A percentile compares a stretch with the other conserved stretches of the same genome.
Evolutionary conservation across 2,797 vertebrate species (phyloP).

Genomic region (Danio tinwini): DNA sequence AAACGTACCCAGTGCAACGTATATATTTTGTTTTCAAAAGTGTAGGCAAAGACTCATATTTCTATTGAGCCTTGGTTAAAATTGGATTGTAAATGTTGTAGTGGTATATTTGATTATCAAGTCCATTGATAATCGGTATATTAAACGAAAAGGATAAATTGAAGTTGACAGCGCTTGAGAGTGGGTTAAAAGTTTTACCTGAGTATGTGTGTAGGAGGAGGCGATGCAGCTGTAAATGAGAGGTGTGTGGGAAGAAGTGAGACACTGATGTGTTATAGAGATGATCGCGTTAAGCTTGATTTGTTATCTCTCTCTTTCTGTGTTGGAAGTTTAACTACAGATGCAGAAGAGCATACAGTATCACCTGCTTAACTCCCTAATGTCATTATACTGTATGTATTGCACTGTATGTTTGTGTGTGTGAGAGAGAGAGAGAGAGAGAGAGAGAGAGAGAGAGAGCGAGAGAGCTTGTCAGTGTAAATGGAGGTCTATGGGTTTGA

Average conservation of each 20-base stretch:
- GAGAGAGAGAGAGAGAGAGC: not conserved
- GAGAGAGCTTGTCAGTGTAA: not conserved
- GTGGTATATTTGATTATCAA: not conserved
- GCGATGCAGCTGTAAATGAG: conserved; percentile 48
- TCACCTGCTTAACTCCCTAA: conserved; percentile 21
- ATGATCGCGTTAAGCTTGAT: conserved; percentile 18
- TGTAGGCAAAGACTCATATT: no score
- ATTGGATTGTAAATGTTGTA: not conserved
- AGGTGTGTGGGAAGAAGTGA: conserved; percentile 49
- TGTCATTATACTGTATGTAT: not conserved
- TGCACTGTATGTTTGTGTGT: not conserved
- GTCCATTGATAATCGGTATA: not conserved
- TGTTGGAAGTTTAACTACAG: conserved; percentile 54
- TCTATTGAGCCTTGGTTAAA: not conserved
- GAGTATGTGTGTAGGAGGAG: conserved; percentile 3
- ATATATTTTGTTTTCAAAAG: no score
- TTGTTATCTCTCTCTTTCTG: conserved; percentile 14
- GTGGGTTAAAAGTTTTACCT: conserved; percentile 26
- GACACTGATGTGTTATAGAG: conserved; percentile 26
- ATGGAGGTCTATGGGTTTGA: conserved; percentile 29
- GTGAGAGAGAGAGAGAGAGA: not conserved
- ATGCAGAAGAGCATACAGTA: conserved; percentile 49
- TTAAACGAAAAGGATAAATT: not conserved
- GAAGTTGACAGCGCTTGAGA: not conserved
- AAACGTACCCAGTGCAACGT: no score